phyloP scores from a whole-genome alignment of 1,140 invertebrate genomes.

The Pseudomyrmex concolor region DNA sequence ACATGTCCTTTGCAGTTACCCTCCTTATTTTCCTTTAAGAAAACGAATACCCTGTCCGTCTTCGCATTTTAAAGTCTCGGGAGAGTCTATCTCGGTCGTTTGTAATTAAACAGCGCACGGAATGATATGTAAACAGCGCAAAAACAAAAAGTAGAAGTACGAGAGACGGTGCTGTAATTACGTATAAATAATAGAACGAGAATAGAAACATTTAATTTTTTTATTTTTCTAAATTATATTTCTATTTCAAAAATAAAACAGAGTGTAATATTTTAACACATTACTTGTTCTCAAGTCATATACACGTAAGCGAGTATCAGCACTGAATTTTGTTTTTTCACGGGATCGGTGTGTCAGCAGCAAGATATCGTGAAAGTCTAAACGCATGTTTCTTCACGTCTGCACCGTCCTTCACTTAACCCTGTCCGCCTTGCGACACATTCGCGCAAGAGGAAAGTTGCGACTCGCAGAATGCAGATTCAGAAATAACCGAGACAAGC shows the following conservation, averaged over 20 bases:
- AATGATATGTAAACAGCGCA: neutral
- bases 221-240: neutral
- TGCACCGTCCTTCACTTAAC: neutral
- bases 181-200: neutral
- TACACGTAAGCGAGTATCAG: no score
- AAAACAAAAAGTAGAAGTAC: neutral
- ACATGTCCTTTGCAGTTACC: constrained; percentile 34
- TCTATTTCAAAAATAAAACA: neutral
- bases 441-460: neutral
- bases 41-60: constrained; percentile 20
- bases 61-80: constrained; percentile 25
- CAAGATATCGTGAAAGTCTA: neutral
- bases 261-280: no score
- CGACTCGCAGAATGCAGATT: constrained; percentile 12
- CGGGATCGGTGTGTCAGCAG: neutral
- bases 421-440: constrained; percentile 4
- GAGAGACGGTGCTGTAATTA: neutral
- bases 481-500: constrained; percentile 20
- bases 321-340: neutral
- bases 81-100: neutral
- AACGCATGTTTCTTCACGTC: neutral
- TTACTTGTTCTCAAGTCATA: no score
- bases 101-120: constrained; percentile 11
- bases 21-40: constrained; percentile 38
- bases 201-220: neutral